Evolutionary conservation across 2,888 invertebrate genomes (phyloP).

Genomic region (Volucella bombylans): DNA sequence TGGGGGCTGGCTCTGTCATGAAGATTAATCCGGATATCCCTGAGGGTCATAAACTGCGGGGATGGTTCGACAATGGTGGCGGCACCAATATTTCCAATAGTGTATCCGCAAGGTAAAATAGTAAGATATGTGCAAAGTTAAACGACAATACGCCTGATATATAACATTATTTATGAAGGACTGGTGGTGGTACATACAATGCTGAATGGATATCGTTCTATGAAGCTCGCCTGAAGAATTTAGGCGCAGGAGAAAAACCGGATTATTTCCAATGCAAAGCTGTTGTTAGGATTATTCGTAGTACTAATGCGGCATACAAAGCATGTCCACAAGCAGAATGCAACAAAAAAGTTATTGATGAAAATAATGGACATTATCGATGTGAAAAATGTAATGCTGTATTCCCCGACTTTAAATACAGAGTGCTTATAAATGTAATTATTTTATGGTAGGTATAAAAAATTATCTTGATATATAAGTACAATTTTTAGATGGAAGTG

Average conservation of each 20-base stretch:
- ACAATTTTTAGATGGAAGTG: constrained; percentile 87
- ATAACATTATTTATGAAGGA: constrained; percentile 76
- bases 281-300: constrained; percentile 89
- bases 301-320: constrained; percentile 94
- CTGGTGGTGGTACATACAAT: constrained; percentile 82
- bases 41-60: constrained; percentile 92
- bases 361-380: constrained; percentile 92
- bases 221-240: constrained; percentile 88
- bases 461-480: background rate
- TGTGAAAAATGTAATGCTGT: constrained; percentile 97
- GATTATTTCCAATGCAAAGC: constrained; percentile 92
- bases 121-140: background rate
- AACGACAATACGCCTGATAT: background rate
- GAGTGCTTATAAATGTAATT: constrained; percentile 91
- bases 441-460: background rate
- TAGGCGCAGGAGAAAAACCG: constrained; percentile 89
- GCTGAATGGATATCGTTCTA: constrained; percentile 90
- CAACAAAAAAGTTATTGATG: constrained; percentile 96
- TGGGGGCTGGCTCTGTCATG: constrained; percentile 85
- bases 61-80: constrained; percentile 95
- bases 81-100: constrained; percentile 85
- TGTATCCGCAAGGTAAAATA: constrained; percentile 85
- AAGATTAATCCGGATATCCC: constrained; percentile 94
- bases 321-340: constrained; percentile 95
- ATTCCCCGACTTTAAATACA: constrained; percentile 92